Percentiles rank a stretch among this genome's conserved stretches.
Evolutionary conservation across 2,888 invertebrate genomes (phyloP).

Genomic region (Patella caerulea): DNA sequence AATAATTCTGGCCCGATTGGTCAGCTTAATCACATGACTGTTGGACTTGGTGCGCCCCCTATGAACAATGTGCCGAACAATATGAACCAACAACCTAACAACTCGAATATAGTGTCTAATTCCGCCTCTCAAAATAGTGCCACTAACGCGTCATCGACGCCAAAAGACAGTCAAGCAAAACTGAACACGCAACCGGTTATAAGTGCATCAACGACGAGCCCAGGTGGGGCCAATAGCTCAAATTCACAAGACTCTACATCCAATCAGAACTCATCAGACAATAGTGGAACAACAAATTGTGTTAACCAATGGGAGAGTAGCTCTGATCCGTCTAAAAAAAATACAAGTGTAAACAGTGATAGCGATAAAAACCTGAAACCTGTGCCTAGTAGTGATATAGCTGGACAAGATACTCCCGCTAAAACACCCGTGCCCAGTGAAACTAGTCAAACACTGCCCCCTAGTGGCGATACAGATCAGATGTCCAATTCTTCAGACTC

Average conservation of each 20-base stretch:
- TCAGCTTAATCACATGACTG: slow-evolving; percentile 55
- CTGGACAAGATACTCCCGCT: not conserved
- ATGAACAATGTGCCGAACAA: slow-evolving; percentile 40
- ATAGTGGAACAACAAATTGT: not conserved
- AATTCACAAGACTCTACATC: slow-evolving; percentile 3
- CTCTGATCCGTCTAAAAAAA: not conserved
- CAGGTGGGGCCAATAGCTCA: slow-evolving; percentile 2
- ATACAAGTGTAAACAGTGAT: not conserved
- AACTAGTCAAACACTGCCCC: slow-evolving; percentile 6
- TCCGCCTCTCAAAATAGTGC: slow-evolving; percentile 12
- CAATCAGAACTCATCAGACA: not conserved
- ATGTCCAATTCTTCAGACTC: slow-evolving; percentile 19
- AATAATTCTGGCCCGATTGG: slow-evolving; percentile 41
- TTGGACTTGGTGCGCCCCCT: slow-evolving; percentile 27
- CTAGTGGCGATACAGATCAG: not conserved
- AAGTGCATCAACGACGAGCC: not conserved
- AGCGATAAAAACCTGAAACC: not conserved
- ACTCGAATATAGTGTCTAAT: slow-evolving; percentile 10
- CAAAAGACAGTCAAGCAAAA: slow-evolving; percentile 7
- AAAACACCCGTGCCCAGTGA: not conserved
- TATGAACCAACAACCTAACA: slow-evolving; percentile 21
- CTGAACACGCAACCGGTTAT: not conserved
- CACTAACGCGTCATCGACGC: not conserved
- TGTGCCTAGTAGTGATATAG: not conserved
- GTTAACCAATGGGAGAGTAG: not conserved